Conservation (phyloP, 2,888 invertebrate genomes). For the Scaptomyza caliginosa region DNA sequence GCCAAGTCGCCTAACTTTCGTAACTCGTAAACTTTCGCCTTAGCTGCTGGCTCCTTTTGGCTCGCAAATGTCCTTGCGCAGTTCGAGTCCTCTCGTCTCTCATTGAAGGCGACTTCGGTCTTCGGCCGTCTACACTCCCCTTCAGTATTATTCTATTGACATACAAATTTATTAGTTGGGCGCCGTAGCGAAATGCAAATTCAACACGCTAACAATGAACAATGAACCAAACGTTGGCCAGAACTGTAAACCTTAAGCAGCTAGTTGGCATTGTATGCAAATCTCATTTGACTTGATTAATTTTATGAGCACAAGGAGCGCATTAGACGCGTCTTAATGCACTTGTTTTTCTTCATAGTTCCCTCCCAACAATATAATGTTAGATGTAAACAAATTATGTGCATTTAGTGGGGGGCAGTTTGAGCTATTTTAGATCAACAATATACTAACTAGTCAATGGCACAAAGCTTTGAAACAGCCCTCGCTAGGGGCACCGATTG, state of each 20-base stretch:
- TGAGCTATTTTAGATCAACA: no score
- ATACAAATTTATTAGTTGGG: conserved; percentile 77
- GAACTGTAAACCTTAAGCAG: background rate
- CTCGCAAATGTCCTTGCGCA: conserved; percentile 82
- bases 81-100: conserved; percentile 72
- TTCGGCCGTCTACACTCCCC: conserved; percentile 9
- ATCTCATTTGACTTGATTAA: conserved; percentile 78
- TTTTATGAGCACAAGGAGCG: conserved; percentile 62
- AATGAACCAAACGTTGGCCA: conserved; percentile 8
- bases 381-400: conserved; percentile 35
- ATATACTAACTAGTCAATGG: no score
- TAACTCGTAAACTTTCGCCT: conserved; percentile 2
- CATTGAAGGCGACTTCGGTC: conserved; percentile 27
- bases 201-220: conserved; percentile 71
- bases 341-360: conserved; percentile 28
- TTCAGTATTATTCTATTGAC: conserved; percentile 67
- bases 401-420: conserved; percentile 37
- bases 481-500: conserved; percentile 67
- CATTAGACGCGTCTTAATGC: conserved; percentile 65
- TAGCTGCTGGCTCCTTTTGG: background rate
- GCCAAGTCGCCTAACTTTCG: conserved; percentile 8
- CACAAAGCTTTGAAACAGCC: conserved; percentile 10
- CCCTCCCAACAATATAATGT: conserved; percentile 18
- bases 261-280: conserved; percentile 43
- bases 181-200: conserved; percentile 74